A percentile compares a stretch with the other conserved stretches of the same genome.
phyloP scores from a whole-genome alignment of 2,113 vertebrate genomes.

The Semnornis frantzii region DNA sequence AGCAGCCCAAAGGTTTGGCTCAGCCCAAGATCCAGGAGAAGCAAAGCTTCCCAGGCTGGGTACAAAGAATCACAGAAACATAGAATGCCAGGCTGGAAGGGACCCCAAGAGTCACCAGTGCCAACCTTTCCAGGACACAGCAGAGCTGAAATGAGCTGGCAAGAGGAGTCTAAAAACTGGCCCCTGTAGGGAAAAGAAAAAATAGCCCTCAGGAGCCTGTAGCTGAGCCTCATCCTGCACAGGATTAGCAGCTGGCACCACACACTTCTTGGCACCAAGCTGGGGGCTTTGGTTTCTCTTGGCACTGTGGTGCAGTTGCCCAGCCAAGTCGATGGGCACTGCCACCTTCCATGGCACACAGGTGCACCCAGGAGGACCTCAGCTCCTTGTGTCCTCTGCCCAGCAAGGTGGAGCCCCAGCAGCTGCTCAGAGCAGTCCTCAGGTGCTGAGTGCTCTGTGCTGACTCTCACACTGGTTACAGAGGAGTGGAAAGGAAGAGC shows the following conservation, averaged over 20 bases:
- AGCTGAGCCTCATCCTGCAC: neutral
- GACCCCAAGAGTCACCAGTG: no score
- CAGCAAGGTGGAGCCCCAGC: neutral
- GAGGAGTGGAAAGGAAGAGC: neutral
- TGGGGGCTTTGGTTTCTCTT: neutral
- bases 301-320: rapidly evolving
- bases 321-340: rapidly evolving
- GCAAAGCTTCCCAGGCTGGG: neutral
- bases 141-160: no score
- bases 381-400: neutral
- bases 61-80: no score
- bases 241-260: neutral
- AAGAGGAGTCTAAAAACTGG: no score
- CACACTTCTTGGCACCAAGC: rapidly evolving
- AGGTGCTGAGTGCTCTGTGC: neutral
- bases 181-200: no score
- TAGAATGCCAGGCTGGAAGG: no score
- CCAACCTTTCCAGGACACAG: no score
- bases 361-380: rapidly evolving
- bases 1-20: neutral
- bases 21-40: rapidly evolving
- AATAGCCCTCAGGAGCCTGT: neutral
- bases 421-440: rapidly evolving
- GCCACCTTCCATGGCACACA: neutral
- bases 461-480: rapidly evolving